phyloP scores from a whole-genome alignment of 2,797 vertebrate species.

The Lagodon rhomboides region DNA sequence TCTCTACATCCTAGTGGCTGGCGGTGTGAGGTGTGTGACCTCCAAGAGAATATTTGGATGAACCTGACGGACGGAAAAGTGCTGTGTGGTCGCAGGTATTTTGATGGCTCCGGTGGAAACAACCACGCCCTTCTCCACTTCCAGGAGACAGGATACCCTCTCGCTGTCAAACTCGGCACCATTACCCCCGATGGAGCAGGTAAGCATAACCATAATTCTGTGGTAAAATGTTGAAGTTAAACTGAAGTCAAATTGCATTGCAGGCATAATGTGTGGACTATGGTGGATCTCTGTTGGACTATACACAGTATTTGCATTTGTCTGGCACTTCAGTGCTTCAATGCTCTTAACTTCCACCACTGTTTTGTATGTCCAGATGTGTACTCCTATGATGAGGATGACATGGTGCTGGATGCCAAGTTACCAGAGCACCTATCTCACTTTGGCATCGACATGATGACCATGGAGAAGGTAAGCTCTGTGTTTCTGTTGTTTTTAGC shows the following conservation, averaged over 20 bases:
- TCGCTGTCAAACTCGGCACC: conserved; percentile 98
- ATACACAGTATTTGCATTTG: background rate
- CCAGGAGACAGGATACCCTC: conserved; percentile 92
- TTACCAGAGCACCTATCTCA: conserved; percentile 96
- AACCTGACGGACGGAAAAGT: conserved; percentile 97
- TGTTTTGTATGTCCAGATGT: conserved; percentile 85
- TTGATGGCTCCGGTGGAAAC: conserved; percentile 97
- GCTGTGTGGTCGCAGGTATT: conserved; percentile 96
- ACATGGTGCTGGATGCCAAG: conserved; percentile 98
- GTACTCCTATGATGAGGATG: conserved; percentile 98
- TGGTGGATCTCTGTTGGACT: background rate
- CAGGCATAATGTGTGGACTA: background rate
- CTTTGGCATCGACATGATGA: conserved; percentile 99
- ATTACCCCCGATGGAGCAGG: conserved; percentile 98
- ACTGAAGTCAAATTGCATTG: background rate
- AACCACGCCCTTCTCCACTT: conserved; percentile 96
- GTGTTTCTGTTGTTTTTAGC: conserved; percentile 6
- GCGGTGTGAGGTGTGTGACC: conserved; percentile 96
- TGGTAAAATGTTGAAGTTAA: background rate
- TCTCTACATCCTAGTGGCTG: conserved; percentile 88
- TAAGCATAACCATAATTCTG: conserved; percentile 58
- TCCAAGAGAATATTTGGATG: conserved; percentile 98
- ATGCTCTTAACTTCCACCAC: background rate
- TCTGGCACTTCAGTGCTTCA: background rate
- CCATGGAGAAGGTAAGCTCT: conserved; percentile 95